Evolutionary conservation across 2,113 vertebrate genomes (phyloP).

Genomic region (Planiliza haematocheilus): DNA sequence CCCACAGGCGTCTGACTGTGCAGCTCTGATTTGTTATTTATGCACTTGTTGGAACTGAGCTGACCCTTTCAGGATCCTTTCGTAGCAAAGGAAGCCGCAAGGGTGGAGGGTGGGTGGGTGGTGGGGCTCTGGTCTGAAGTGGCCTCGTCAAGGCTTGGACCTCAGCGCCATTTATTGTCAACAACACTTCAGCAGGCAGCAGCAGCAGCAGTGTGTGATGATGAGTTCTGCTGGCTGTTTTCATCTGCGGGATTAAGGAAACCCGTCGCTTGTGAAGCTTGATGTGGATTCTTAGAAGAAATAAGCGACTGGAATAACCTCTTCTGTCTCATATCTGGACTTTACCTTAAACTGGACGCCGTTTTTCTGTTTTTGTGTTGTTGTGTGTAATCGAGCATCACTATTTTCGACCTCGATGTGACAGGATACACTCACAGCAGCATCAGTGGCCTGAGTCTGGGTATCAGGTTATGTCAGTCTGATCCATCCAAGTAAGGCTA

Average conservation of each 20-base stretch:
- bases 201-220: constrained; percentile 16
- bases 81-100: constrained; percentile 8
- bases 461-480: constrained; percentile 70
- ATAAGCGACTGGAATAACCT: background rate
- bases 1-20: constrained; percentile 8
- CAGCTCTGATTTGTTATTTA: constrained; percentile 45
- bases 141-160: constrained; percentile 56
- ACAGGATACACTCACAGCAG: constrained; percentile 51
- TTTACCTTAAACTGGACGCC: too few relatives aligned
- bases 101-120: constrained; percentile 37
- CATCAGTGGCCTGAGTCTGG: constrained; percentile 29
- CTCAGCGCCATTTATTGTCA: constrained; percentile 32
- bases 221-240: constrained; percentile 22
- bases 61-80: constrained; percentile 35
- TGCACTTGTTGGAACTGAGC: constrained; percentile 17
- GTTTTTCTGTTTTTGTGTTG: background rate
- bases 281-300: background rate
- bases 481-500: constrained; percentile 70
- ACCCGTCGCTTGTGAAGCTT: fast-evolving
- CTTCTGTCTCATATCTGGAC: background rate
- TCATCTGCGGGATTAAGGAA: background rate
- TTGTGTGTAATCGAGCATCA: constrained; percentile 9
- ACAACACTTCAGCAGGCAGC: constrained; percentile 39
- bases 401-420: constrained; percentile 26
- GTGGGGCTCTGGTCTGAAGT: constrained; percentile 58